Base-by-base conservation (phyloP, 2,888 invertebrate genomes). In the Clivina fossor region DNA sequence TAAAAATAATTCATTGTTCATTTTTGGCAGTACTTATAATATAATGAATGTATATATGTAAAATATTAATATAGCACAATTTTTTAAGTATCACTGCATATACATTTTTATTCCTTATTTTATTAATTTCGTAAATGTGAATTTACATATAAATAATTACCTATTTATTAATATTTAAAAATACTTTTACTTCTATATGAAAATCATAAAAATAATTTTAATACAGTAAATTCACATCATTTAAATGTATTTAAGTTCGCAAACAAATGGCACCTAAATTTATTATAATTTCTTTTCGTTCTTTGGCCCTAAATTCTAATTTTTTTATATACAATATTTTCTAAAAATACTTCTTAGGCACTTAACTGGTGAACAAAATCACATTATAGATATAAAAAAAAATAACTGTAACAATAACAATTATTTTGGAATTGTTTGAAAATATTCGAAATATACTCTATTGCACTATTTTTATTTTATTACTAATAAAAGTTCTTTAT, bases 11-110 rank as follows among this genome's bases (percentile, higher is more conserved):
- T 13, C 16, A 53, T 48, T 48, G 46, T 38, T 50, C 35, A 41
- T 56, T 33, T 47, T 51, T 44, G 48, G 48, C 60, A 62, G 62
- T 63, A 62, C n/a, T n/a, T n/a, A n/a, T n/a, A n/a, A n/a, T n/a
- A n/a, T n/a, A n/a, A n/a, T n/a, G n/a, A n/a, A n/a, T 50, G 48
- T 61, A 44, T 56, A 59, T 60, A 58, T 58, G 40, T n/a, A 62
- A 57, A 59, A 59, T 63, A 51, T 56, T 60, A 51, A 58, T 58
- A 60, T 58, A 13, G 22, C 58, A 53, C 37, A 61, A 62, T 58
- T n/a, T n/a, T 62, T 55, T 47, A 55, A 15, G 60, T 50, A 61
- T 62, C 49, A 33, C 59, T 60, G 56, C 56, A 38, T 55, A 53
- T 47, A 40, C 38, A 53, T 53, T 46, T 43, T 38, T 18, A 32